Base-by-base conservation (phyloP, 2,113 vertebrate genomes). In the Illadopsis cleaveri region DNA sequence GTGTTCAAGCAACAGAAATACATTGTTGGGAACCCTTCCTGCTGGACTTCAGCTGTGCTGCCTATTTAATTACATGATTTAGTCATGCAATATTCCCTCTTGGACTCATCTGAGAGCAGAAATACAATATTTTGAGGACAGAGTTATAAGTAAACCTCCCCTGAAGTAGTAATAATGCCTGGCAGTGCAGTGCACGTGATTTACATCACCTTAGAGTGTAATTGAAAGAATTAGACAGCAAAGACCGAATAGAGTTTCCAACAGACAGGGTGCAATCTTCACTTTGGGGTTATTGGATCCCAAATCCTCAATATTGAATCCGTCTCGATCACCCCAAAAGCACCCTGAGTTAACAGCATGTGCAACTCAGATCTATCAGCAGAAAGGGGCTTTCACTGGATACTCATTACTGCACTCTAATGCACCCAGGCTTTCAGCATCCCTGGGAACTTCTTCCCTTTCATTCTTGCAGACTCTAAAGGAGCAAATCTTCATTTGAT, bases 151-250 rank as follows among this genome's bases (percentile, higher is more conserved):
- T 11, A 80, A 86, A 58, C 44, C 24, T 76, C 60, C 15, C 30
- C 54, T 47, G 50, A 80, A 83, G 33, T 12, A 76, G 15, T 22
- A 76, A 79, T 33, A 64, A 69, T 51, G 31, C 45, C 50, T 73
- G 50, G 22, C 45, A 69, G 27, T 15, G 16, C 62, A 89, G 24
- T 60, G 58, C 12, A 64, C 0, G 0, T n/a, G 12, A 40, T 44
- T 81, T 54, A 47, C 14, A 40, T 40, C 76, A 88, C 9, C 17
- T 76, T 58, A 45, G 30, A 56, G 37, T 4, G 22, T 1, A 71
- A 35, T 6, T 64, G 30, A n/a, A 92, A 75, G 7, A 7, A 51
- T 35, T 23, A 37, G 18, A 14, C 27, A 79, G 30, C 30, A 53
- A 61, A 81, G 33, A 53, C 4, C 40, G 28, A 54, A 70, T 16